Percentiles rank a stretch among this genome's conserved stretches.
phyloP scores from a whole-genome alignment of 2,888 invertebrate genomes.

The Drosophila picticornis region DNA sequence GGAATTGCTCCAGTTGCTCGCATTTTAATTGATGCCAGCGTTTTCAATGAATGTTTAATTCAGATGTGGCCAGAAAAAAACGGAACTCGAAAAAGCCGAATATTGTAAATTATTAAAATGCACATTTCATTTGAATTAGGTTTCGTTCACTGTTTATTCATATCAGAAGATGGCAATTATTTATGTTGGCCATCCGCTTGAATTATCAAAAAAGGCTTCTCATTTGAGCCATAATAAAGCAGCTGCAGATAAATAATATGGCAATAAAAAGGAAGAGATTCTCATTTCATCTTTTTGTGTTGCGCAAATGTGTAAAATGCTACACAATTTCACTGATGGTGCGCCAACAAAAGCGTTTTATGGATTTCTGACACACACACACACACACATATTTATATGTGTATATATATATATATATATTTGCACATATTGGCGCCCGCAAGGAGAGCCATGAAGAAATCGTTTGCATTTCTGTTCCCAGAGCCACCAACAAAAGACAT shows the following conservation, averaged over 20 bases:
- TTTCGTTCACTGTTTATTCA: slow-evolving; percentile 10
- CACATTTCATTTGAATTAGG: slow-evolving; percentile 14
- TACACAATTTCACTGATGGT: slow-evolving; percentile 32
- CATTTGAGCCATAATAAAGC: slow-evolving; percentile 49
- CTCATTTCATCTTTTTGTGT: slow-evolving; percentile 21
- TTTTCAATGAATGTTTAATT: slow-evolving; percentile 15
- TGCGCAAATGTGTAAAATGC: slow-evolving; percentile 48
- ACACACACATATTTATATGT: slow-evolving; percentile 7
- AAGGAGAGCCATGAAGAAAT: slow-evolving; percentile 37
- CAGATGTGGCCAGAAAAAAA: slow-evolving; percentile 13
- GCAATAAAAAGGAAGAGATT: slow-evolving; percentile 45
- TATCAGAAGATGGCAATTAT: slow-evolving; percentile 37
- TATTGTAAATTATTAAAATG: slow-evolving; percentile 32
- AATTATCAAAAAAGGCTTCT: slow-evolving; percentile 37
- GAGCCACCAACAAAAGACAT: slow-evolving; percentile 34
- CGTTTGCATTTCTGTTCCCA: slow-evolving; percentile 37
- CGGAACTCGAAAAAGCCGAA: slow-evolving; percentile 7
- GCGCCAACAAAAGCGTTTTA: slow-evolving; percentile 55
- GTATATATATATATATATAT: slow-evolving; percentile 2
- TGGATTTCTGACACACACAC: slow-evolving; percentile 38
- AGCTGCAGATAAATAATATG: slow-evolving; percentile 43
- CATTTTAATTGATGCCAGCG: slow-evolving; percentile 62
- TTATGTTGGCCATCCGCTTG: slow-evolving; percentile 16
- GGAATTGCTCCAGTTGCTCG: slow-evolving; percentile 51
- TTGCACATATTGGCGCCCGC: slow-evolving; percentile 23